A percentile compares a stretch with the other conserved stretches of the same genome.
phyloP scores from a whole-genome alignment of 2,888 invertebrate genomes.

The Cheilosia vernalis region DNA sequence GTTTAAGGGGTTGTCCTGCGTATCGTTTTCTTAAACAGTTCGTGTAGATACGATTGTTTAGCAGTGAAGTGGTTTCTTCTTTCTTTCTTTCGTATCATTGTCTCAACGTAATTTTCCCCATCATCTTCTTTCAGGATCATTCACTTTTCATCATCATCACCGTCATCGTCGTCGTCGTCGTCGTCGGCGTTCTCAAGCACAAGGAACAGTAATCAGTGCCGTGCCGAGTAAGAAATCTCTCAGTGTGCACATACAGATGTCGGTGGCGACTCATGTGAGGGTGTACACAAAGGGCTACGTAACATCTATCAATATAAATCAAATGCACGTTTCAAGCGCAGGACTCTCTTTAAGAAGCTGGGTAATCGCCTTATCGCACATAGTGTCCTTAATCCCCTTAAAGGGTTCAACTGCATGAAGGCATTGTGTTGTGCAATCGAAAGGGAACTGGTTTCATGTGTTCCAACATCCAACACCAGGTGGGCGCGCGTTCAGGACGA shows the following conservation, averaged over 20 bases:
- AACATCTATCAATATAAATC: slow-evolving; percentile 70
- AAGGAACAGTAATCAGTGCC: slow-evolving; percentile 20
- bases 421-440: slow-evolving; percentile 61
- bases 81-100: slow-evolving; percentile 57
- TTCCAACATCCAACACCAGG: slow-evolving; percentile 64
- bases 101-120: slow-evolving; percentile 59
- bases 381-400: slow-evolving; percentile 68
- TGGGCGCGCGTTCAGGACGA: slow-evolving; percentile 55
- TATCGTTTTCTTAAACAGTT: slow-evolving; percentile 21
- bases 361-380: slow-evolving; percentile 69
- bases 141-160: slow-evolving; percentile 47
- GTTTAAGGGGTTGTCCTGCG: slow-evolving; percentile 68
- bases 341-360: slow-evolving; percentile 55
- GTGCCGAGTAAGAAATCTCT: slow-evolving; percentile 13
- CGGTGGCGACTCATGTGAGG: slow-evolving; percentile 19
- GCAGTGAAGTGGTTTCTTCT: slow-evolving; percentile 64
- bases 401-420: slow-evolving; percentile 73
- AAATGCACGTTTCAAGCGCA: slow-evolving; percentile 62
- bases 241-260: slow-evolving; percentile 52
- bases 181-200: not conserved
- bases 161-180: too few relatives aligned
- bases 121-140: slow-evolving; percentile 68
- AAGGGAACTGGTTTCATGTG: slow-evolving; percentile 56
- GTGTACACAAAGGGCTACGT: slow-evolving; percentile 38
- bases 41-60: slow-evolving; percentile 64